These are phyloP conservation scores for Drosophila ironensis DNA, from an alignment of 1,140 invertebrate genomes.

Conservation along the genomic window DNA sequence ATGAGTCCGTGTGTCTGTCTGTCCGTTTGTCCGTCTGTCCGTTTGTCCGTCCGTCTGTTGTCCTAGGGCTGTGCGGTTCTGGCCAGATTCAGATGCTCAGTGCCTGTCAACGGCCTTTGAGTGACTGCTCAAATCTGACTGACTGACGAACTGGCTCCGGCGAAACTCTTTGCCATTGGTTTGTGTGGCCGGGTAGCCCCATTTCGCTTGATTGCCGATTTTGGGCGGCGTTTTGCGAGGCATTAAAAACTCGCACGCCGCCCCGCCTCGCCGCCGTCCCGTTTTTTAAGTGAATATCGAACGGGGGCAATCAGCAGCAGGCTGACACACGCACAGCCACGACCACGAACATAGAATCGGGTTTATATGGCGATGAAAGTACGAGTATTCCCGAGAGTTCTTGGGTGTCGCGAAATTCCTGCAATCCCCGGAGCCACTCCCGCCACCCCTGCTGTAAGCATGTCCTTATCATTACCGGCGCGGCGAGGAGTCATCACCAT, in stretches of 20 bases:
- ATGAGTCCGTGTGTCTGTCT: conserved; percentile 9
- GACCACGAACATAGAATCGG: neutral
- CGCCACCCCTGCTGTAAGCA: neutral
- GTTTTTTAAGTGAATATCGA: conserved; percentile 45
- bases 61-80: neutral
- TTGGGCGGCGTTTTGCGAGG: conserved; percentile 41
- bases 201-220: conserved; percentile 75
- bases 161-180: conserved; percentile 53
- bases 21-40: conserved; percentile 3
- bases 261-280: neutral
- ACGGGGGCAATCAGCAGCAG: neutral
- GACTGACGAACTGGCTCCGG: conserved; percentile 27
- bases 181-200: conserved; percentile 25
- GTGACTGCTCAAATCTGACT: conserved; percentile 69
- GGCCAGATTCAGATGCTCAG: conserved; percentile 3
- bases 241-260: conserved; percentile 44
- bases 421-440: neutral
- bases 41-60: neutral
- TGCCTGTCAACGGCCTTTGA: conserved; percentile 29
- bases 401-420: too few relatives aligned
- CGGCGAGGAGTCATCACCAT: conserved; percentile 42
- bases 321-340: neutral
- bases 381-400: too few relatives aligned
- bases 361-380: too few relatives aligned
- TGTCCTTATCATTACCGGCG: conserved; percentile 47